Base-by-base conservation (phyloP, 1,140 invertebrate species). In the Eriocheir sinensis region DNA sequence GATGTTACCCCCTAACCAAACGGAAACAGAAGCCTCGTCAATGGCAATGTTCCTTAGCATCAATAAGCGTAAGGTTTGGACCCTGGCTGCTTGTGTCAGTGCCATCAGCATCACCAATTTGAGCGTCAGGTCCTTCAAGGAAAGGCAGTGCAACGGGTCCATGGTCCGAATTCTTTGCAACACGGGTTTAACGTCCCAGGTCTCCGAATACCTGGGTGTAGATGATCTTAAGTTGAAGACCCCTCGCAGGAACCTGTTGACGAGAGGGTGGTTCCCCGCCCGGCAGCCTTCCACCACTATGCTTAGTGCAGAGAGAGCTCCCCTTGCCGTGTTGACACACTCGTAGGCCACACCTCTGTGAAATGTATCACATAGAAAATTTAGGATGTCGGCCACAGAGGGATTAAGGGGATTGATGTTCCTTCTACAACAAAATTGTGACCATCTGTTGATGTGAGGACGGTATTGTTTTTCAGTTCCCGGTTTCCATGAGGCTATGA, bases 401-500 rank as follows among this genome's bases (percentile, higher is more conserved):
- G 85, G 85, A 88, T 9, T 88, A 81, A 81, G 32, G 79, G 79
- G 79, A 81, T 81, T 34, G 32, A 81, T 34, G 27, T 81, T 27
- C 53, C 53, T 12, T 72, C 53, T 12, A 72, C 53, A 12, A 72
- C 53, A 72, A 72, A 72, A 85, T 85, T 85, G 81, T 85, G 81
- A 27, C 81, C 81, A 85, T 85, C 81, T 85, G 17, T 85, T 85
- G 30, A 85, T 17, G 32, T 85, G 81, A 12, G 81, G 81, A 27
- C 81, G 17, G 81, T 85, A 85, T 34, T 85, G 81, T 32, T 85
- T 30, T 85, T 34, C 81, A 27, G 81, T 85, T 85, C 81, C 81
- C 34, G 81, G 81, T 85, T 85, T 85, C 81, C 81, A 85, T 17
- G 81, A 85, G 17, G 30, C 81, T 32, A 85, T 85, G 81, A 85